Base-by-base conservation (phyloP, 2,888 invertebrate genomes). In the Cryptus viduatorius region DNA sequence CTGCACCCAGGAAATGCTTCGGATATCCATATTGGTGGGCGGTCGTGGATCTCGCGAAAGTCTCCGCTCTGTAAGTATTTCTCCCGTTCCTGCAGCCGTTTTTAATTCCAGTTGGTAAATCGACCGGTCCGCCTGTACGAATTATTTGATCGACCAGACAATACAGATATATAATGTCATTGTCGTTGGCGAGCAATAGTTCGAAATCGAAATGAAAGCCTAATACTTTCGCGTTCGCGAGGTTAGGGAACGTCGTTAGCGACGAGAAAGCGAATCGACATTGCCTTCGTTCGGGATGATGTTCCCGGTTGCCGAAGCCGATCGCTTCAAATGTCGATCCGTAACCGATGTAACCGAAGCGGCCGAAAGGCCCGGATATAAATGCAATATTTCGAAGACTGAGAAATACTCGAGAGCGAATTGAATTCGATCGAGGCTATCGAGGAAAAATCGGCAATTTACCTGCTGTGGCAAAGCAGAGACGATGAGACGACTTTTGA, bases 1-100 rank as follows among this genome's bases (percentile, higher is more conserved):
- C 82, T 84, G 84, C 84, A 82, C 84, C 84, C 84, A 84, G 82
- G 82, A 82, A 84, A 84, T 84, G 84, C 84, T 84, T 84, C 67
- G 46, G 82, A 84, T 84, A 82, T 75, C 71, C 84, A 75, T 73
- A 82, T 71, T 69, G 81, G 84, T 84, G 82, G 82, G 82, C 50
- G 14, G 84, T 1, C 53, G 53, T 19, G n/a, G 42, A 37, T 31
- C 50, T n/a, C 72, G 82, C 71, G 82, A 84, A 82, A 84, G 82
- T 79, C 24, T 53, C 29, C 5, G 37, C 37, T 37, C 37, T 1
- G 37, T 37, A 37, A 37, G 37, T 24, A 24, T 24, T 24, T 24
- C 1, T 24, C 24, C 24, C 0, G 24, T 24, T 24, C 24, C 24
- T 3, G 24, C 3, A 3, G 24, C 24, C 24, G 24, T 24, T 24